Conservation (phyloP, 2,888 invertebrate genomes). For the Bembecia ichneumoniformis region DNA sequence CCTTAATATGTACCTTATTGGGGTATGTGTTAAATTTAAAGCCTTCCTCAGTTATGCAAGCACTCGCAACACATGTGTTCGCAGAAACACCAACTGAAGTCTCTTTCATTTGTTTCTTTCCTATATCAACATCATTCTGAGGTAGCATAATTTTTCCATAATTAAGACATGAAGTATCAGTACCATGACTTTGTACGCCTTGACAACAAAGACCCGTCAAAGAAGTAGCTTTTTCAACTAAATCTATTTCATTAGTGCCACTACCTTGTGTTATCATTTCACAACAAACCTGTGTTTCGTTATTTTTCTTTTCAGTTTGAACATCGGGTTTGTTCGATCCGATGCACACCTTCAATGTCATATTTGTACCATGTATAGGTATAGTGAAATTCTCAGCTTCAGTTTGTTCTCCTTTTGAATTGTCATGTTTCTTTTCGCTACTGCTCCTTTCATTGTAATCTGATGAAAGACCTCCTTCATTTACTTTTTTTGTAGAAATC, state of each 20-base stretch:
- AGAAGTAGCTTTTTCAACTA: constrained; percentile 33
- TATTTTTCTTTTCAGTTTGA: not conserved
- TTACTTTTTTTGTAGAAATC: not conserved
- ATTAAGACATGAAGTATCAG: constrained; percentile 12
- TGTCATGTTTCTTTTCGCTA: not conserved
- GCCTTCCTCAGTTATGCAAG: not conserved
- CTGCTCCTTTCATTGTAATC: not conserved
- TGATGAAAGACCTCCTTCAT: not conserved
- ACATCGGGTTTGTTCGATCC: constrained; percentile 14
- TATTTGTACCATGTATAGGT: constrained; percentile 59
- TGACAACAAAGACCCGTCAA: constrained; percentile 38
- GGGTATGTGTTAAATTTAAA: constrained; percentile 35
- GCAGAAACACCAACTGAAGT: not conserved
- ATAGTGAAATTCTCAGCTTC: constrained; percentile 35
- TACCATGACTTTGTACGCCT: constrained; percentile 31
- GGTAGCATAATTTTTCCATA: not conserved
- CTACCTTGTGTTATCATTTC: constrained; percentile 17
- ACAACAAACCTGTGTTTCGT: not conserved
- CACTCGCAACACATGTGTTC: not conserved
- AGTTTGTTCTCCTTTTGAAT: not conserved
- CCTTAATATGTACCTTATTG: constrained; percentile 20
- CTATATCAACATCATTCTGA: not conserved
- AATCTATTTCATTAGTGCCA: constrained; percentile 22
- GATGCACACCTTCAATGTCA: constrained; percentile 46
- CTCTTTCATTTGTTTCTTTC: not conserved